Evolutionary conservation across 1,140 invertebrate species (phyloP), one percentile per base, ranked within the genome.

Genomic region (Oedothorax gibbosus): DNA sequence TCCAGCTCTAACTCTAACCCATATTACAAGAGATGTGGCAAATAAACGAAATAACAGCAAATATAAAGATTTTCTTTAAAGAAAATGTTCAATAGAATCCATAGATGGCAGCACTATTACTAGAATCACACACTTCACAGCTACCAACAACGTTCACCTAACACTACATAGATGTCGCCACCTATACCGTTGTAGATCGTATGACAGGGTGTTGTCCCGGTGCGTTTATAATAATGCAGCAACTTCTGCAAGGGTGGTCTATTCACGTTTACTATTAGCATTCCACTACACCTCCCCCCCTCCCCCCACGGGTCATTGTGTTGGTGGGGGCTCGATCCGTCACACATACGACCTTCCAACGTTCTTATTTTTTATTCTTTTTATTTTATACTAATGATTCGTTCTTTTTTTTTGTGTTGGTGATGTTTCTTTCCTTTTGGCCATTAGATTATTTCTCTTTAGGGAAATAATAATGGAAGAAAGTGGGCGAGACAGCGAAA

Each of bases 251-350:
- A 62, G 71, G 81, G 81, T 83, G 81, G 81, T 83, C 81, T 57
- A 49, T 83, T 83, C 81, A 83, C 81, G 81, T 83, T 75, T 50
- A 72, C 81, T 83, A 83, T 83, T 83, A 83, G 81, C 81, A 83
- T 83, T 83, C 81, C 69, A 21, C 69, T 35, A 35, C 35, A 35
- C 35, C 5, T 35, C 35, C 35, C 35, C 5, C 35, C 56, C 51
- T 82, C 68, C 68, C 56, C 68, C 56, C 71, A n/a, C 66, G 11
- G 53, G 56, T 83, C 62, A 75, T 83, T 83, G 81, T 83, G 62
- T 75, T 75, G 69, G 81, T 65, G 62, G 71, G 57, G 50, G 50
- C 21, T 18, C 62, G 69, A 83, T 72, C 69, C 71, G 69, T 75
- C 78, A 69, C 78, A 80, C 78, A 20, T 51, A 12, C 60, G 15